phyloP scores from a whole-genome alignment of 1,140 invertebrate genomes.

The Bradynema listronoti region DNA sequence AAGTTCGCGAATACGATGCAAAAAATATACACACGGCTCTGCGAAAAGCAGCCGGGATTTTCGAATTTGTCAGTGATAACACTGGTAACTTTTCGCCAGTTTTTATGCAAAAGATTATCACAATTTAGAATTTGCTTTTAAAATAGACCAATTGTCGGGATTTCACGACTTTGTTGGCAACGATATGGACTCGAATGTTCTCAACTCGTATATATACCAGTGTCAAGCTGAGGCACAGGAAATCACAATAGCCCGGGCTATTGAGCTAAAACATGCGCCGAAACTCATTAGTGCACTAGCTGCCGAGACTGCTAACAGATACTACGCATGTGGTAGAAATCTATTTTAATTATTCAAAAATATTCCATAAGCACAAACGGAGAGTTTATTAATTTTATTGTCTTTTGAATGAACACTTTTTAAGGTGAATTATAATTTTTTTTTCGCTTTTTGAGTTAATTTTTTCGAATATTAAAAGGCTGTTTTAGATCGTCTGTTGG shows the following conservation, averaged over 20 bases:
- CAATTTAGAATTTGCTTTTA: constrained; percentile 5
- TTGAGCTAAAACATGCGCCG: constrained; percentile 68
- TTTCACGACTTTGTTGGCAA: constrained; percentile 59
- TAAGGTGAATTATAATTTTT: neutral
- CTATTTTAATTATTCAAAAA: neutral
- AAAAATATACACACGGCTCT: constrained; percentile 68
- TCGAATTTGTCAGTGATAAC: constrained; percentile 58
- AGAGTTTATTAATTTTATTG: no score
- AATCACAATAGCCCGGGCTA: constrained; percentile 69
- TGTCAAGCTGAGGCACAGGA: constrained; percentile 71
- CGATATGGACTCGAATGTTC: constrained; percentile 65
- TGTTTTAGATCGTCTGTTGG: constrained; percentile 62
- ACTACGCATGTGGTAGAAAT: constrained; percentile 62
- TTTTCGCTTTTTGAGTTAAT: neutral
- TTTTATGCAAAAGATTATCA: constrained; percentile 5
- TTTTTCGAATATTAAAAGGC: constrained; percentile 5
- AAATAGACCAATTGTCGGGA: constrained; percentile 32
- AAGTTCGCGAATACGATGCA: constrained; percentile 67
- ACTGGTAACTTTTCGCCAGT: constrained; percentile 24
- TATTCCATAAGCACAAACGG: neutral
- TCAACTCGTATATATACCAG: constrained; percentile 67
- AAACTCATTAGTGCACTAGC: constrained; percentile 66
- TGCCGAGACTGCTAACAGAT: constrained; percentile 67
- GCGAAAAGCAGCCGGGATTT: constrained; percentile 66
- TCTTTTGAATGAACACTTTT: no score